phyloP scores from a whole-genome alignment of 2,113 vertebrate species.

The Crocuta crocuta region DNA sequence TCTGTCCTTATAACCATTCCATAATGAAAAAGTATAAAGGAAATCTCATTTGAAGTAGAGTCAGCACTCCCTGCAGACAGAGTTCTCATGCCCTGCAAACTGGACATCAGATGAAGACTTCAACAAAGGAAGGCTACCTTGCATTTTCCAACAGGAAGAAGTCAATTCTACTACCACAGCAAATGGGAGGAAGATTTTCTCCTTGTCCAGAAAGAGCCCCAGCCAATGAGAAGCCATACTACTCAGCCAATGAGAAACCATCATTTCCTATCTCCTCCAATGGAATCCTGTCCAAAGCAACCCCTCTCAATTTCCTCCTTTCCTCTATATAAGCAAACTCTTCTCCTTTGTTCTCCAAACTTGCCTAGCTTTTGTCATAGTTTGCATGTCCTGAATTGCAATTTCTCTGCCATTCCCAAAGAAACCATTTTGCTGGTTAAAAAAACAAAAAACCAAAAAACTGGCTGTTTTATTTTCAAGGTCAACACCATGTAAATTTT shows the following conservation, averaged over 20 bases:
- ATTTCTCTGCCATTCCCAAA: neutral
- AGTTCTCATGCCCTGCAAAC: neutral
- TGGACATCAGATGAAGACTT: neutral
- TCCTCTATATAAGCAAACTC: neutral
- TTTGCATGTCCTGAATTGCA: neutral
- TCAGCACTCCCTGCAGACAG: neutral
- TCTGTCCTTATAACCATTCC: neutral
- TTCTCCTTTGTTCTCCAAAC: neutral
- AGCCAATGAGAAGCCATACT: neutral
- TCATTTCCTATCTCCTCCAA: neutral
- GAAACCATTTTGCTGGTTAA: neutral
- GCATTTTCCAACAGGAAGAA: neutral
- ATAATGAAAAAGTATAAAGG: neutral
- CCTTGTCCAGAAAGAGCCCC: neutral
- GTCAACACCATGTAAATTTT: neutral
- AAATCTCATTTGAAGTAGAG: neutral
- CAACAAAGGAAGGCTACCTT: neutral
- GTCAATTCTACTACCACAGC: neutral
- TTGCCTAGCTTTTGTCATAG: neutral
- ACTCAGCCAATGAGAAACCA: neutral
- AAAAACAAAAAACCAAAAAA: neutral
- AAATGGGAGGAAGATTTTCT: neutral
- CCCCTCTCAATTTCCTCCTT: neutral
- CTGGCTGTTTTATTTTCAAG: neutral
- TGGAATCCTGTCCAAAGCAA: neutral